Conservation (phyloP, 2,113 vertebrate genomes). For the Zosterops japonicus region DNA sequence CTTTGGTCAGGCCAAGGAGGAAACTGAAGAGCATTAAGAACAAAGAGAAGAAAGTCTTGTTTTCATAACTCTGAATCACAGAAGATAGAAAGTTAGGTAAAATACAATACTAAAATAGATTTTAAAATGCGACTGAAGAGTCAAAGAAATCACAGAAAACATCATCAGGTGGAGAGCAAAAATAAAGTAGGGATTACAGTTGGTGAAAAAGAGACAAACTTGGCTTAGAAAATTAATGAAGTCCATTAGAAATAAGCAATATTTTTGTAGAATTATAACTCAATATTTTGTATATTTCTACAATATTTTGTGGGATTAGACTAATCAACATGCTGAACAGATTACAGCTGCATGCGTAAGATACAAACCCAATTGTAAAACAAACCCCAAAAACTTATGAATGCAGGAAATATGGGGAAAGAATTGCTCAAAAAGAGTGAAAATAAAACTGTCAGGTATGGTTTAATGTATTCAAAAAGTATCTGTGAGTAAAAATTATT, state of each 20-base stretch:
- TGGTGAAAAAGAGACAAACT: not conserved
- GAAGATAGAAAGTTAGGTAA: not conserved
- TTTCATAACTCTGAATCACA: not conserved
- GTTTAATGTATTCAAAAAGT: not conserved
- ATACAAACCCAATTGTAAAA: not conserved
- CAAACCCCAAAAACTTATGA: not conserved
- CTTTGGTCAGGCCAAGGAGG: accelerated
- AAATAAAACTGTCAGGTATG: not conserved
- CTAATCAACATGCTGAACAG: not conserved
- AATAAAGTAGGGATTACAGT: not conserved
- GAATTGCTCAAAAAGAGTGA: not conserved
- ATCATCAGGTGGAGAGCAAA: not conserved
- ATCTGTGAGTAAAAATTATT: not conserved
- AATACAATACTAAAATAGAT: not conserved
- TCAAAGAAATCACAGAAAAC: not conserved
- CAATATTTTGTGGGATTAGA: not conserved
- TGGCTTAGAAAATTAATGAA: not conserved
- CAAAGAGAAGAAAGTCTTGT: not conserved
- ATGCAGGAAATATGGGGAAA: not conserved
- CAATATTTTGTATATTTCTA: not conserved
- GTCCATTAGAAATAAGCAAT: not conserved
- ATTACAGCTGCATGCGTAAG: not conserved
- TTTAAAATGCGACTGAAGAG: not conserved
- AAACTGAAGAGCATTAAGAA: not conserved
- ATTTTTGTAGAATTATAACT: not conserved